Evolutionary conservation across 2,888 invertebrate genomes (phyloP).

Genomic region (Litoditis marina): DNA sequence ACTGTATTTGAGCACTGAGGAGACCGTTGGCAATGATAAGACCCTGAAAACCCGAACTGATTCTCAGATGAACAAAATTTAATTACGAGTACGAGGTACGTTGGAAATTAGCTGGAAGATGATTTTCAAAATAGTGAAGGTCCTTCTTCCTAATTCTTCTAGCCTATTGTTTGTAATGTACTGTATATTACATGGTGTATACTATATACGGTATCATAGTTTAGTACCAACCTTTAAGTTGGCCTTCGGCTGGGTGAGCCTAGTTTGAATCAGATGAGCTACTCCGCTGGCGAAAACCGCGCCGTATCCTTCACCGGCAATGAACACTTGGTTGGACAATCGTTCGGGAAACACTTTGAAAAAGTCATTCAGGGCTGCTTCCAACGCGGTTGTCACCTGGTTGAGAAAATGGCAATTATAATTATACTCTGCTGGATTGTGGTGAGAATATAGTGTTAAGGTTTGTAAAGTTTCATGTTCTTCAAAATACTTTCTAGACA

Average conservation of each 20-base stretch:
- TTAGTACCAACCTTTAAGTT: constrained; percentile 3
- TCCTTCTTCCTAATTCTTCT: too few relatives aligned
- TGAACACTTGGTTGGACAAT: constrained; percentile 28
- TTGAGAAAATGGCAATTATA: background rate
- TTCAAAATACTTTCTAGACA: too few relatives aligned
- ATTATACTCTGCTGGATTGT: constrained; percentile 4
- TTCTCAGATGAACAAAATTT: too few relatives aligned
- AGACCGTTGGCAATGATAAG: constrained; percentile 44
- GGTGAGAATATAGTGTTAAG: too few relatives aligned
- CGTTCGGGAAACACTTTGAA: constrained; percentile 64
- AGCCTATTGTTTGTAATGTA: too few relatives aligned
- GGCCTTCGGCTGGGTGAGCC: constrained; percentile 12
- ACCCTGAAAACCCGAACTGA: constrained; percentile 14
- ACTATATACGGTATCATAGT: background rate
- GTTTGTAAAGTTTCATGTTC: too few relatives aligned
- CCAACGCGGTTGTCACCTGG: constrained; percentile 14
- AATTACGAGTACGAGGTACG: too few relatives aligned
- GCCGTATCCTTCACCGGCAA: constrained; percentile 37
- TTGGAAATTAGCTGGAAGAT: too few relatives aligned
- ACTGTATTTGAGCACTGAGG: constrained; percentile 29
- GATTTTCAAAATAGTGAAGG: too few relatives aligned
- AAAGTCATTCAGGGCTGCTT: constrained; percentile 64
- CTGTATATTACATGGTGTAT: too few relatives aligned
- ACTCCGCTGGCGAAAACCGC: constrained; percentile 25
- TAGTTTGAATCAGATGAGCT: constrained; percentile 17